A percentile compares a stretch with the other conserved stretches of the same genome.
Evolutionary conservation across 2,113 vertebrate genomes (phyloP).

Genomic region (Triplophysa tibetana): DNA sequence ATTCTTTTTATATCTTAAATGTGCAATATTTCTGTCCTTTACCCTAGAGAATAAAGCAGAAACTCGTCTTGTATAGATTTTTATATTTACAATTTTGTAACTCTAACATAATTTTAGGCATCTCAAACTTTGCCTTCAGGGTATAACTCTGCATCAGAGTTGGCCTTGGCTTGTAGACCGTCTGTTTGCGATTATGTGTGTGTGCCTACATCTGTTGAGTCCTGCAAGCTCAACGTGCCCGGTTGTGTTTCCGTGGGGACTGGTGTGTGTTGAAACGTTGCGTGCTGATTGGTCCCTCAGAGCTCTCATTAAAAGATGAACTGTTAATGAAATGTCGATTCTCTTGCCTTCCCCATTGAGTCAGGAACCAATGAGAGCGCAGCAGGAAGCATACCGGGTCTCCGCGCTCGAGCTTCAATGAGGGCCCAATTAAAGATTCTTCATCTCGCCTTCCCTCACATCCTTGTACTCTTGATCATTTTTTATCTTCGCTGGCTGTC

Average conservation of each 20-base stretch:
- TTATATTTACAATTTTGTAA: background rate
- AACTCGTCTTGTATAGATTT: too few species aligned
- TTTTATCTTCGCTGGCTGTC: background rate
- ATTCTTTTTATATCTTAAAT: conserved; percentile 1
- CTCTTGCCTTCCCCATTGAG: conserved; percentile 44
- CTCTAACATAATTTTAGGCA: background rate
- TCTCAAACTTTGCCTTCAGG: conserved; percentile 10
- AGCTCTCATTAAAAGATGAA: conserved; percentile 59
- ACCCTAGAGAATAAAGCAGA: background rate
- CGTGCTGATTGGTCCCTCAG: conserved; percentile 59
- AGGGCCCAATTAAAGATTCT: conserved; percentile 39
- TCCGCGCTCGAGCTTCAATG: background rate
- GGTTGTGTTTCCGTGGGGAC: conserved; percentile 4
- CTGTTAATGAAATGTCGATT: conserved; percentile 58
- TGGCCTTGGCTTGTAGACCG: background rate
- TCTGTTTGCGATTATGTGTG: conserved; percentile 25
- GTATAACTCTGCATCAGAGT: background rate
- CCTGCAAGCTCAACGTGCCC: background rate
- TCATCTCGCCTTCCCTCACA: conserved; percentile 2
- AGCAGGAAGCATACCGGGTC: conserved; percentile 16
- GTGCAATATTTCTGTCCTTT: background rate
- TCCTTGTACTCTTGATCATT: conserved; percentile 10
- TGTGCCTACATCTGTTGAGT: conserved; percentile 12
- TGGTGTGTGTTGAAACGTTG: conserved; percentile 27
- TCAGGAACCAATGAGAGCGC: conserved; percentile 45